Evolutionary conservation across 1,140 invertebrate species (phyloP).

Genomic region (Conus ventricosus): DNA sequence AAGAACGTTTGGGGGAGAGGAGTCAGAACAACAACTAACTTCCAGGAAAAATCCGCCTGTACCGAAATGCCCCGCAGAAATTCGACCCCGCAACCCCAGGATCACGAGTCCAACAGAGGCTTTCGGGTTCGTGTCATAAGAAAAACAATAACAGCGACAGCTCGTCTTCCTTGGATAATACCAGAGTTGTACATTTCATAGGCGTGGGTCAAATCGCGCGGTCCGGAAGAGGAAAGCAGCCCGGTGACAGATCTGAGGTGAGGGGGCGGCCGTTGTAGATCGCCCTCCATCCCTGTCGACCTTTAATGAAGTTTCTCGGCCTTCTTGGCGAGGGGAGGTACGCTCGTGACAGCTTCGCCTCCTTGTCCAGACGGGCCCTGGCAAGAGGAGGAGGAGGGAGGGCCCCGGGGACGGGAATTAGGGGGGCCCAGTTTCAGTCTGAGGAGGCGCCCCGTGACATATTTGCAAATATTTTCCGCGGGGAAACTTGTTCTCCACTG

Average conservation of each 20-base stretch:
- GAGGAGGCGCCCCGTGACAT: slow-evolving; percentile 25
- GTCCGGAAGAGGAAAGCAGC: too few relatives aligned
- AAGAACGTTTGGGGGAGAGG: too few relatives aligned
- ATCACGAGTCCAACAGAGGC: too few relatives aligned
- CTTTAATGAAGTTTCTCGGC: slow-evolving; percentile 13
- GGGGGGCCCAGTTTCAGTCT: slow-evolving; percentile 20
- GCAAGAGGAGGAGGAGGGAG: neutral
- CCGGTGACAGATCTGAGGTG: neutral
- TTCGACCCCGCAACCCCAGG: too few relatives aligned
- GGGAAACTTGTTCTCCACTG: neutral
- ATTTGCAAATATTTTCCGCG: slow-evolving; percentile 31
- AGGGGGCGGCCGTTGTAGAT: neutral
- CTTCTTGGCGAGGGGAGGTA: slow-evolving; percentile 16
- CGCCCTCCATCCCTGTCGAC: neutral
- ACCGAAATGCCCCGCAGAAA: too few relatives aligned
- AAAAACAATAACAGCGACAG: too few relatives aligned
- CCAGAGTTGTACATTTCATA: too few relatives aligned
- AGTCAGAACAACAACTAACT: too few relatives aligned
- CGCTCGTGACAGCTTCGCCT: slow-evolving; percentile 15
- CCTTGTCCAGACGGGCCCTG: neutral
- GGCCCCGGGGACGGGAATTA: slow-evolving; percentile 14
- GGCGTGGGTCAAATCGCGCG: too few relatives aligned
- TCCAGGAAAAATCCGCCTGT: too few relatives aligned
- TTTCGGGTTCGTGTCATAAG: too few relatives aligned
- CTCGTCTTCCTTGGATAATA: too few relatives aligned